Conservation (phyloP, 92 coral and sea anemone species). For the Zoanthus sansibaricus region DNA sequence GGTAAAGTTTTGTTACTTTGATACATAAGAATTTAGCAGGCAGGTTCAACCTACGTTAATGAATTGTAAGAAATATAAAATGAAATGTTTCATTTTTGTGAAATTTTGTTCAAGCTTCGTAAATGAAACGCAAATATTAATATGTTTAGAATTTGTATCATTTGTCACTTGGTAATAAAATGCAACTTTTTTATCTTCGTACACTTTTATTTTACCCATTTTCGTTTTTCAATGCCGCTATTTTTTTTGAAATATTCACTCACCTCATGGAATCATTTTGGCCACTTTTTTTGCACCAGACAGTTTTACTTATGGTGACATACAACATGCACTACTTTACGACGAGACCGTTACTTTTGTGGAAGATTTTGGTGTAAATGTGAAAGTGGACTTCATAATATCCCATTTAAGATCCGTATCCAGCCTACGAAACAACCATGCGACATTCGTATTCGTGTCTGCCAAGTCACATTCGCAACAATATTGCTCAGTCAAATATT, state of each 20-base stretch:
- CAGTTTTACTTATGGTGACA: conserved; percentile 2
- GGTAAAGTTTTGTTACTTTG: no score
- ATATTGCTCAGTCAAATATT: background rate
- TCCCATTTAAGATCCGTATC: conserved; percentile 1
- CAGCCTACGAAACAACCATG: background rate
- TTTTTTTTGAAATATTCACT: background rate
- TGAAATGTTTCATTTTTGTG: no score
- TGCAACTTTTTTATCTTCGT: background rate
- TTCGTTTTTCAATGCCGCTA: background rate
- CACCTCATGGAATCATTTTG: background rate
- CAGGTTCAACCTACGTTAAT: no score
- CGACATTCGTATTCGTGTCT: conserved; percentile 26
- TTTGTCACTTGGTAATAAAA: no score
- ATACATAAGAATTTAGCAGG: no score
- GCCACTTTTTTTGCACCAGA: conserved; percentile 8
- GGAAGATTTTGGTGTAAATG: background rate
- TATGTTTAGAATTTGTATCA: no score
- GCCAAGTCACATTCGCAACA: conserved; percentile 42
- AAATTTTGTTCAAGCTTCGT: no score
- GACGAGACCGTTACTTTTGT: background rate
- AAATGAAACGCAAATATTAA: no score
- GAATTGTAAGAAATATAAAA: no score
- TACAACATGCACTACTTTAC: background rate
- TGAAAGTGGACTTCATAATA: conserved; percentile 15
- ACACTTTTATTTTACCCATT: background rate